These are phyloP conservation scores for Melipona quadrifasciata DNA, from an alignment of 1,140 invertebrate species.

Conservation along the genomic window DNA sequence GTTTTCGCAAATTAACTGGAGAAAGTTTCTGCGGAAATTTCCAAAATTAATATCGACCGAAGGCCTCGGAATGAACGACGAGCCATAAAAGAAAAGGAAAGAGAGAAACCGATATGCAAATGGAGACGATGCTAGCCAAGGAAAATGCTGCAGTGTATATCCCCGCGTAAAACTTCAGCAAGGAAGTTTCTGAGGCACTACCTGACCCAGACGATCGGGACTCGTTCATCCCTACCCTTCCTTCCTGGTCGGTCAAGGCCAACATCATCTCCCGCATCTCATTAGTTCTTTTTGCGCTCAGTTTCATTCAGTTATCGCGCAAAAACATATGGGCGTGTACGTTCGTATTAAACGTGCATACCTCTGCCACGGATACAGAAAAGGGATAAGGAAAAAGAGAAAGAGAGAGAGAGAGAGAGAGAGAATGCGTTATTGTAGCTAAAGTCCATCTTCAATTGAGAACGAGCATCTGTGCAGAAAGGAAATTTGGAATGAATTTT, in stretches of 20 bases:
- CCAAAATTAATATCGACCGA: too few species aligned
- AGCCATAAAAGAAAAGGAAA: not conserved
- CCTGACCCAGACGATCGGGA: conserved; percentile 69
- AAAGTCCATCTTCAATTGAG: not conserved
- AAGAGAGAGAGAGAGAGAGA: not conserved
- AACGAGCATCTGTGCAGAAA: not conserved
- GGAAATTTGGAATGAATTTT: not conserved
- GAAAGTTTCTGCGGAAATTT: too few species aligned
- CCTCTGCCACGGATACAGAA: conserved; percentile 17
- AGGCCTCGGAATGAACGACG: not conserved
- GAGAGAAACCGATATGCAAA: conserved; percentile 8
- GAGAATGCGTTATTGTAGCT: not conserved
- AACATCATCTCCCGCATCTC: conserved; percentile 71
- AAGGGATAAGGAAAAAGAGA: not conserved
- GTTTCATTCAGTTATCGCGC: conserved; percentile 65
- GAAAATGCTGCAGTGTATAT: conserved; percentile 56
- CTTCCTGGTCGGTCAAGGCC: conserved; percentile 75
- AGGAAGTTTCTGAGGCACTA: conserved; percentile 61
- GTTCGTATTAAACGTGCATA: conserved; percentile 45
- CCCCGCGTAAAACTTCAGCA: conserved; percentile 62
- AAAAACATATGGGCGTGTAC: conserved; percentile 60
- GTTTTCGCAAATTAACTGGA: too few species aligned
- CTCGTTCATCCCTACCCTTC: conserved; percentile 67
- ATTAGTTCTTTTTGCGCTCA: conserved; percentile 67
- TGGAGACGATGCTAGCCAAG: not conserved